phyloP scores from a whole-genome alignment of 2,888 invertebrate species.

The Tetramorium bicarinatum region DNA sequence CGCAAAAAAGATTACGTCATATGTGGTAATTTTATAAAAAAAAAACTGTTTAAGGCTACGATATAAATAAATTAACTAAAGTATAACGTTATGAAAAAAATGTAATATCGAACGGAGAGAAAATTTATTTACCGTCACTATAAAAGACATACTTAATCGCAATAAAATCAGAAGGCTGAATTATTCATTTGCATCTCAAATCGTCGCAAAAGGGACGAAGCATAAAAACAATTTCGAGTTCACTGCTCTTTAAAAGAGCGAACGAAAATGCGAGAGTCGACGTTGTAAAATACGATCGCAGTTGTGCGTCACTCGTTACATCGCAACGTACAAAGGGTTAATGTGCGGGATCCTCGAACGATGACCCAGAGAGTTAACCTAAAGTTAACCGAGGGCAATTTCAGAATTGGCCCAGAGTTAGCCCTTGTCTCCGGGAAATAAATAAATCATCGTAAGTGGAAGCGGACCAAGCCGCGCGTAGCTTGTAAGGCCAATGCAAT shows the following conservation, averaged over 20 bases:
- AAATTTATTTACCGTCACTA: not conserved
- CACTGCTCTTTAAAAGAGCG: conserved; percentile 1
- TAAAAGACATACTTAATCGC: not conserved
- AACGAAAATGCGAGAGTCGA: not conserved
- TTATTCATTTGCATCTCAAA: not conserved
- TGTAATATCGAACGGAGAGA: not conserved
- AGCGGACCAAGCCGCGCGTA: not conserved
- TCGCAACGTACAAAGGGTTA: conserved; percentile 10
- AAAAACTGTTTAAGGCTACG: not conserved
- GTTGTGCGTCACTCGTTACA: conserved; percentile 29
- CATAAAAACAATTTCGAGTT: conserved; percentile 21
- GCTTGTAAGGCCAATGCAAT: conserved; percentile 2
- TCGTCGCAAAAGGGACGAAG: not conserved
- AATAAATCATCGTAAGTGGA: conserved; percentile 36
- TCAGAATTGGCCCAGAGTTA: conserved; percentile 18
- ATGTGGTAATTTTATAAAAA: not conserved
- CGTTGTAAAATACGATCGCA: conserved; percentile 21
- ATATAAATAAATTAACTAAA: conserved; percentile 13
- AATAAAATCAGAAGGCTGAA: not conserved
- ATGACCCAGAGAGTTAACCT: conserved; percentile 30
- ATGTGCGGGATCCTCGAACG: not conserved
- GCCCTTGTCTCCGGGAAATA: conserved; percentile 32
- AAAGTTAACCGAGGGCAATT: conserved; percentile 29
- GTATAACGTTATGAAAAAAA: not conserved
- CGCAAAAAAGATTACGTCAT: not conserved